Evolutionary conservation across 2,888 invertebrate genomes (phyloP).

Genomic region (Polyommatus icarus): DNA sequence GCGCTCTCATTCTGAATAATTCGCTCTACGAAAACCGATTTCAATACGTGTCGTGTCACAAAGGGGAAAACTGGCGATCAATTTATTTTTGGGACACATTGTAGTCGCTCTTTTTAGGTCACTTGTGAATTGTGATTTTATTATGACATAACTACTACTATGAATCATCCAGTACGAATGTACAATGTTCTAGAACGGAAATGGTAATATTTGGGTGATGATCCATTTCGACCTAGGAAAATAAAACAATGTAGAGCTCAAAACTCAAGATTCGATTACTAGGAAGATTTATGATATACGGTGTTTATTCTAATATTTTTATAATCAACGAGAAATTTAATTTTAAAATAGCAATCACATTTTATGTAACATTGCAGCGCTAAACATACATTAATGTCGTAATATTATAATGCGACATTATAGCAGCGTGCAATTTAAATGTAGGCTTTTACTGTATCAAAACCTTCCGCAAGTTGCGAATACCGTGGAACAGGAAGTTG

Average conservation of each 20-base stretch:
- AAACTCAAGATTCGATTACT: neutral
- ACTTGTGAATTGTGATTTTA: conserved; percentile 7
- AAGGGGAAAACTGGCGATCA: neutral
- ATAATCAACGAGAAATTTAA: neutral
- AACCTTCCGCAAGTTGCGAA: conserved; percentile 15
- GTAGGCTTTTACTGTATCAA: neutral
- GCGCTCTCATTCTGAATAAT: conserved; percentile 33
- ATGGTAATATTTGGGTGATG: neutral
- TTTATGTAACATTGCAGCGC: neutral
- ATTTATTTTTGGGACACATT: conserved; percentile 16
- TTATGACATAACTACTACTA: neutral
- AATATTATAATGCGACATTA: neutral
- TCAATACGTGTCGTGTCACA: conserved; percentile 31
- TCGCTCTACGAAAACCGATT: conserved; percentile 32
- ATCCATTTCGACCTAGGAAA: neutral
- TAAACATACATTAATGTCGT: neutral
- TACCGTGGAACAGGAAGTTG: conserved; percentile 18
- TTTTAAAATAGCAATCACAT: neutral
- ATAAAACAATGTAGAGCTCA: neutral
- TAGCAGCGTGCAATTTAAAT: neutral
- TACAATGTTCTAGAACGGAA: neutral
- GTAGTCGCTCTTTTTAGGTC: conserved; percentile 18
- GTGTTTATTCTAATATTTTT: neutral
- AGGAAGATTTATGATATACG: no score
- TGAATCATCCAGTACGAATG: neutral